Evolutionary conservation across 2,888 invertebrate genomes (phyloP).

Genomic region (Drymonia ruficornis): DNA sequence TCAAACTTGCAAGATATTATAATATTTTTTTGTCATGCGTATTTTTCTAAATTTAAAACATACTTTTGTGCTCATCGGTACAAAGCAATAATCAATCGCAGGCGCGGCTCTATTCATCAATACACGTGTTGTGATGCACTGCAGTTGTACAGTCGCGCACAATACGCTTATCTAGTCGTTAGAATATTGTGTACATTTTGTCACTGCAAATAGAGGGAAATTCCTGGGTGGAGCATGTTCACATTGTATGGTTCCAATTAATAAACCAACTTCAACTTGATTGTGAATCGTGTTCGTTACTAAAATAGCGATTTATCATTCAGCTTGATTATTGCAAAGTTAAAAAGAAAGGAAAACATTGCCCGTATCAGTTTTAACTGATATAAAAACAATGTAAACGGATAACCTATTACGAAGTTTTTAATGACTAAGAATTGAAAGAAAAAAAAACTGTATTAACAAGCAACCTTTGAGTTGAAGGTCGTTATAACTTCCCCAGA

Average conservation of each 20-base stretch:
- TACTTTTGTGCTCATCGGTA: constrained; percentile 30
- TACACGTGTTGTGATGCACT: constrained; percentile 35
- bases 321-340: too few relatives aligned
- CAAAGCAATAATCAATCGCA: constrained; percentile 48
- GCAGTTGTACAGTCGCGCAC: constrained; percentile 23
- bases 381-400: not conserved
- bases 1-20: too few relatives aligned
- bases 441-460: not conserved
- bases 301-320: too few relatives aligned
- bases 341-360: too few relatives aligned
- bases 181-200: not conserved
- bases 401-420: constrained; percentile 3
- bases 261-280: too few relatives aligned
- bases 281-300: too few relatives aligned
- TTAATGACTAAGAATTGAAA: constrained; percentile 5
- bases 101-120: constrained; percentile 49
- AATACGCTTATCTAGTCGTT: not conserved
- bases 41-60: not conserved
- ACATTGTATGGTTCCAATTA: too few relatives aligned
- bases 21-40: too few relatives aligned
- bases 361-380: not conserved
- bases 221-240: too few relatives aligned
- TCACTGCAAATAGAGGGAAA: not conserved
- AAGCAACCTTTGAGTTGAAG: not conserved
- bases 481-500: constrained; percentile 4